Evolutionary conservation across 2,113 vertebrate species (phyloP), one percentile per base, ranked within the genome.

Genomic region (Oryzias celebensis): DNA sequence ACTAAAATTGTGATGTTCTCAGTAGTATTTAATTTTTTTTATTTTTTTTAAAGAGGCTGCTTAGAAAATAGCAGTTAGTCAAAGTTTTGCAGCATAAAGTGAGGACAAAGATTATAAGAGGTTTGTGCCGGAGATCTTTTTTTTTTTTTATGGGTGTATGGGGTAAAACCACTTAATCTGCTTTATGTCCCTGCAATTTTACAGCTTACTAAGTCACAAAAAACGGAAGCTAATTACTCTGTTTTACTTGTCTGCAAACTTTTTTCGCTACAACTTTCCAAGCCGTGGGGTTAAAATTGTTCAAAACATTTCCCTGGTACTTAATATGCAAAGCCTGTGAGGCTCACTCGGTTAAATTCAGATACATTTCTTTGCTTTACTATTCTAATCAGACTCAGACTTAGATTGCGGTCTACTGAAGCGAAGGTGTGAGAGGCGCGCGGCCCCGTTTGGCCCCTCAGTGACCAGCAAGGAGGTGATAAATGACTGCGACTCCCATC

Each of bases 181-280:
- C 8, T 36, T 36, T 36, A 36, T 36, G 36, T 36, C 36, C 7
- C 15, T 53, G 17, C 16, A 31, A 17, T 53, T 92, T 91, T 89
- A 90, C 75, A 89, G 87, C 17, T 89, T 88, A 88, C 90, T 93
- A 92, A 92, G 85, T 90, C 89, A 88, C 80, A 89, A 88, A 82
- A 90, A 86, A 88, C 88, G 92, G 90, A 92, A 91, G 91, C 92
- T 92, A 92, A 94, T 94, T 89, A 91, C 91, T 89, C 24, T 45
- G 59, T 60, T 44, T 47, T 16, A 36, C 14, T n/a, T 41, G 28
- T 36, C 42, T 18, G 20, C 56, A 62, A 14, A 51, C 8, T 36
- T 53, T 13, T n/a, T 47, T n/a, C 17, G n/a, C n/a, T 12, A 36
- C 36, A 36, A 12, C 10, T 36, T 36, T 10, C 36, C 36, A 2